Evolutionary conservation across 92 coral and sea anemone genomes (phyloP).

Genomic region (Siderastrea siderea): DNA sequence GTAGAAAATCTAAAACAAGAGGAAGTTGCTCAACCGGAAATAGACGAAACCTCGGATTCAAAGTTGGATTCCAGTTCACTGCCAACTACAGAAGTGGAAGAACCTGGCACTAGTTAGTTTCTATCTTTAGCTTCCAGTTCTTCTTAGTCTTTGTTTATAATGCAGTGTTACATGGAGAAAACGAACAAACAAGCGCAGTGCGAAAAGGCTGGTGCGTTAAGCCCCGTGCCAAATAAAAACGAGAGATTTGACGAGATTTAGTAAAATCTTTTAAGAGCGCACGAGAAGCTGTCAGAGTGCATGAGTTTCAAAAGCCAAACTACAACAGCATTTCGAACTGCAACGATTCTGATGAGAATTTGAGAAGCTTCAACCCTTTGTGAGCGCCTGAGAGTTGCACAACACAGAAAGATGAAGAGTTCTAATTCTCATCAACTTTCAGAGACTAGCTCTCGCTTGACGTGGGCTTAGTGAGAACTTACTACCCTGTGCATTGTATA

Average conservation of each 20-base stretch:
- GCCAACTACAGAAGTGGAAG: not conserved
- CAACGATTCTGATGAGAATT: too few species aligned
- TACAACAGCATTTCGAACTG: too few species aligned
- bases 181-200: too few species aligned
- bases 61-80: not conserved
- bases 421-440: too few species aligned
- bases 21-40: conserved; percentile 12
- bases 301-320: too few species aligned
- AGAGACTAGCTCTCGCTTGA: too few species aligned
- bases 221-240: not conserved
- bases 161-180: not conserved
- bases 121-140: not conserved
- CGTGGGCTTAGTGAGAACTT: too few species aligned
- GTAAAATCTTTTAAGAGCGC: too few species aligned
- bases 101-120: conserved; percentile 20
- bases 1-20: not conserved
- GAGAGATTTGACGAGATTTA: too few species aligned
- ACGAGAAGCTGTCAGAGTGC: too few species aligned
- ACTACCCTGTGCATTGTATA: not conserved
- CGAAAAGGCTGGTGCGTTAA: not conserved
- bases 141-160: not conserved
- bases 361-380: not conserved
- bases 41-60: conserved; percentile 6
- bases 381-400: not conserved
- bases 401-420: too few species aligned